Percentiles rank a stretch among this genome's conserved stretches.
Conservation (phyloP, 2,888 invertebrate genomes). For the Polydrusus cervinus region DNA sequence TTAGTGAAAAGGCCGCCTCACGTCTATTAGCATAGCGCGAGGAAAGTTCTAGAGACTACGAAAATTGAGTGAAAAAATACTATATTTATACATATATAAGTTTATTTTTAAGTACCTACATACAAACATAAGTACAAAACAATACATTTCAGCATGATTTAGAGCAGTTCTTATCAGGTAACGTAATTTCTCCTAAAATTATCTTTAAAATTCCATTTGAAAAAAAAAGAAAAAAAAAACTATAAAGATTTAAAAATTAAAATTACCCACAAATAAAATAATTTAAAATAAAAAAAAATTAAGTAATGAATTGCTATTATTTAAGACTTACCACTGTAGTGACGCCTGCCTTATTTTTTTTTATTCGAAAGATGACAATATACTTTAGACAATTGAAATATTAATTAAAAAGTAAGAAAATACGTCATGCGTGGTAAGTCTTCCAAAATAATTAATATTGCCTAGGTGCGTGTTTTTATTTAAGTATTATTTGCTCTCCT, state of each 20-base stretch:
- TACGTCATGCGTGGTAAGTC: no score
- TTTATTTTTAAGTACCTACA: slow-evolving; percentile 34
- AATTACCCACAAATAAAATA: slow-evolving; percentile 13
- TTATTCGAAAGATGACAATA: no score
- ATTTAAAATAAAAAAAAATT: slow-evolving; percentile 4
- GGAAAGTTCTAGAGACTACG: no score
- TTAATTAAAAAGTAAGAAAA: no score
- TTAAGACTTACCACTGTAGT: no score
- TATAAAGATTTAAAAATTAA: background rate
- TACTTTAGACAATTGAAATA: no score
- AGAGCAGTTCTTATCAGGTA: slow-evolving; percentile 24
- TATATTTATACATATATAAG: background rate
- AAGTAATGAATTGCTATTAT: no score
- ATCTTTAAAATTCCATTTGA: background rate
- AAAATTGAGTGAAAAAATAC: background rate
- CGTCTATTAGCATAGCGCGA: no score
- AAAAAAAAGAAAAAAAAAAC: background rate
- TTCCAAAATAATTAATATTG: background rate
- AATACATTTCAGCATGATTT: slow-evolving; percentile 26
- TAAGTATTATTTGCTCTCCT: slow-evolving; percentile 5
- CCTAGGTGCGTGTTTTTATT: slow-evolving; percentile 12
- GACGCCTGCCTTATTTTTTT: no score
- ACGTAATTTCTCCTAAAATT: slow-evolving; percentile 12
- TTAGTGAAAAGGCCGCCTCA: no score
- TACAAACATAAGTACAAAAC: slow-evolving; percentile 31